Conservation (phyloP, 2,113 vertebrate genomes). For the Lepidiolamprologus cunningtoni region DNA sequence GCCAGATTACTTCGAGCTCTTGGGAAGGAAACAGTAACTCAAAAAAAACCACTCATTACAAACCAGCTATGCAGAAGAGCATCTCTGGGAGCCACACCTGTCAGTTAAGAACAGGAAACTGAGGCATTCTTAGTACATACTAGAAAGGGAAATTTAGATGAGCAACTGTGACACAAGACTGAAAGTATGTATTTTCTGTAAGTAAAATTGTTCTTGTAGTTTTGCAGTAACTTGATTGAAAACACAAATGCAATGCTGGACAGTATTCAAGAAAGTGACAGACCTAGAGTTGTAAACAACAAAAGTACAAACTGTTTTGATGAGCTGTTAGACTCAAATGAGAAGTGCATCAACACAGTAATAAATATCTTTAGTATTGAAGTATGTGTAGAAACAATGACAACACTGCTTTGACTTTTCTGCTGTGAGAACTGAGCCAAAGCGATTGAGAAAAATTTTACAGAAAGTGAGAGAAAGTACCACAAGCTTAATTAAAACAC, state of each 20-base stretch:
- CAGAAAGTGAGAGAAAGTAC: not conserved
- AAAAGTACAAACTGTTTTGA: not conserved
- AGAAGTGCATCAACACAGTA: not conserved
- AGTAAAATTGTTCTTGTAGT: not conserved
- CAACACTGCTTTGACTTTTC: not conserved
- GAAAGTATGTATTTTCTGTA: not conserved
- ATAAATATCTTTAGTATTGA: not conserved
- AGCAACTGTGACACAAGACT: not conserved
- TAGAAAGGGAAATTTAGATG: not conserved
- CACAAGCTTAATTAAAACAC: not conserved
- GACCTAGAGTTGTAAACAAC: not conserved
- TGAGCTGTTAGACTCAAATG: not conserved
- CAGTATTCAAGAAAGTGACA: not conserved
- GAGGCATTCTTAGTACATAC: not conserved
- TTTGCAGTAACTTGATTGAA: not conserved
- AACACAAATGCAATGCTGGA: not conserved
- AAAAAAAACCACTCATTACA: accelerated
- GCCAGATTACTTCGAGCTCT: not conserved
- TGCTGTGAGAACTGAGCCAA: not conserved
- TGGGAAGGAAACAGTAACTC: not conserved
- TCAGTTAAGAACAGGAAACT: not conserved
- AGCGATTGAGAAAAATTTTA: not conserved
- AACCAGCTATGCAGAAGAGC: not conserved
- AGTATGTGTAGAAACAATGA: not conserved
- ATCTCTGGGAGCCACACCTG: not conserved